phyloP scores from a whole-genome alignment of 2,888 invertebrate genomes.

The Luperina nickerlii region DNA sequence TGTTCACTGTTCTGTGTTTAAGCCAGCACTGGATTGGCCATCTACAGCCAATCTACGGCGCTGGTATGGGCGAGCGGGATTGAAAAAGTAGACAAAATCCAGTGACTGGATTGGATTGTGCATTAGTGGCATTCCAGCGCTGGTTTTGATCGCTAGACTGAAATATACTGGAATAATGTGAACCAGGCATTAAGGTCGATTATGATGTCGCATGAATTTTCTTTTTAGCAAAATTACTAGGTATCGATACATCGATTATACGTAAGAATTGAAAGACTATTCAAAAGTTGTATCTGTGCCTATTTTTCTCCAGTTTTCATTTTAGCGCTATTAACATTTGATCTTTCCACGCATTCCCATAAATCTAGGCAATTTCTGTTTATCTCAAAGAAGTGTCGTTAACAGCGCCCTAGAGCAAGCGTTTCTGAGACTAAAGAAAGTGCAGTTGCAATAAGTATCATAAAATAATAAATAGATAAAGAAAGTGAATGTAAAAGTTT shows the following conservation, averaged over 20 bases:
- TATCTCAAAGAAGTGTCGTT: neutral
- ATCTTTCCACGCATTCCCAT: neutral
- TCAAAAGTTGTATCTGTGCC: neutral
- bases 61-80: no score
- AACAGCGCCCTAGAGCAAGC: slow-evolving; percentile 13
- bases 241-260: neutral
- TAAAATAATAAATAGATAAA: slow-evolving; percentile 27
- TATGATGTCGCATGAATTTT: neutral
- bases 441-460: slow-evolving; percentile 26
- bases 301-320: neutral
- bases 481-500: slow-evolving; percentile 22
- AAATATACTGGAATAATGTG: no score
- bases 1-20: no score
- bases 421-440: slow-evolving; percentile 27
- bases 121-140: no score
- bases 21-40: no score
- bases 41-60: no score
- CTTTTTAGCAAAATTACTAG: neutral
- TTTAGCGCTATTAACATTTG: neutral
- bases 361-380: neutral
- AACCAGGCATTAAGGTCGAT: no score
- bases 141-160: no score
- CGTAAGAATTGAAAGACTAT: neutral
- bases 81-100: no score
- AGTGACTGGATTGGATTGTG: no score